Conservation (phyloP, 1,140 invertebrate species). For the Aphidius gifuensis region DNA sequence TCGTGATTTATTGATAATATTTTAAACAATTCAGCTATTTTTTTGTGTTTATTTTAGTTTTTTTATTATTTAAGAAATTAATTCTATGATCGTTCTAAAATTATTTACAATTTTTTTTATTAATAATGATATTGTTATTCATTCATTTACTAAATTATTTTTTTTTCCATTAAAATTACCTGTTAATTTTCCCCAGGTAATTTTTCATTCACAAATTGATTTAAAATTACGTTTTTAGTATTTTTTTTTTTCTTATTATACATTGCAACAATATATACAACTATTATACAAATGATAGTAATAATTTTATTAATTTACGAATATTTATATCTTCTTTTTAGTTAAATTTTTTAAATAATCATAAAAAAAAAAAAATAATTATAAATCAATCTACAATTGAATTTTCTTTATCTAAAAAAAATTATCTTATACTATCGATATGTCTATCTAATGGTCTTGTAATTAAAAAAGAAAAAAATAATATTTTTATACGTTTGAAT, state of each 20-base stretch:
- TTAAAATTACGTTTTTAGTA: conserved; percentile 13
- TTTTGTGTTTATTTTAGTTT: conserved; percentile 23
- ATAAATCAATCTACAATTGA: conserved; percentile 17
- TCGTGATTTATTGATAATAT: conserved; percentile 41
- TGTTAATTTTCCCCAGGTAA: not conserved
- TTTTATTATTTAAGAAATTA: conserved; percentile 25
- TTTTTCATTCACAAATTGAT: too few relatives aligned
- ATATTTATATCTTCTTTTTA: conserved; percentile 22
- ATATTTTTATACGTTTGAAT: conserved; percentile 13
- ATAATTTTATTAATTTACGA: conserved; percentile 18
- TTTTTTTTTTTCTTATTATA: conserved; percentile 42
- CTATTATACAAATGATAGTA: conserved; percentile 45
- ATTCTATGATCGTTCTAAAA: conserved; percentile 36
- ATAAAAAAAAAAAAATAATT: conserved; percentile 4
- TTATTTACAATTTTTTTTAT: conserved; percentile 42
- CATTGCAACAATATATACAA: conserved; percentile 52
- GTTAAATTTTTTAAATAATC: too few relatives aligned
- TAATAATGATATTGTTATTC: not conserved
- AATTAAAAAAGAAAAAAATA: conserved; percentile 7
- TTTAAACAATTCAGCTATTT: conserved; percentile 41
- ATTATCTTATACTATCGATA: conserved; percentile 46
- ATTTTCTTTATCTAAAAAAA: conserved; percentile 23
- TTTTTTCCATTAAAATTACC: not conserved
- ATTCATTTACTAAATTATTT: conserved; percentile 36
- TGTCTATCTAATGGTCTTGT: conserved; percentile 37